Percentiles rank a stretch among this genome's conserved stretches.
Evolutionary conservation across 2,888 invertebrate species (phyloP).

Genomic region (Erebia epiphron): DNA sequence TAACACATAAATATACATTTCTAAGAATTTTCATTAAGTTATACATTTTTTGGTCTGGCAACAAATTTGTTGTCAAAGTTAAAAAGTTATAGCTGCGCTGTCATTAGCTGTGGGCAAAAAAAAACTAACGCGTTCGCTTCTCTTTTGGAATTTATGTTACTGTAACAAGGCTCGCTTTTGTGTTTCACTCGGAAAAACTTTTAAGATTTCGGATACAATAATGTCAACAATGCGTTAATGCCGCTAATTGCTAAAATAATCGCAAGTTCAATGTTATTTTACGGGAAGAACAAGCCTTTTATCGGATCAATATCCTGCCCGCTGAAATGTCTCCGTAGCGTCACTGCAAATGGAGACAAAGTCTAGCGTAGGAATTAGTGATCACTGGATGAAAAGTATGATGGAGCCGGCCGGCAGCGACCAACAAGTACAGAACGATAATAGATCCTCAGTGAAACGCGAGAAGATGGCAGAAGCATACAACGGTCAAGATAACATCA

Average conservation of each 20-base stretch:
- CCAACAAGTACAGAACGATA: conserved; percentile 61
- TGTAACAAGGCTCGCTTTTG: conserved; percentile 82
- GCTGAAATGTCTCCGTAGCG: conserved; percentile 60
- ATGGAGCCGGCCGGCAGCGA: conserved; percentile 76
- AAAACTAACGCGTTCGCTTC: conserved; percentile 80
- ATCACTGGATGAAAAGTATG: conserved; percentile 79
- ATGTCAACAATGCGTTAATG: conserved; percentile 74
- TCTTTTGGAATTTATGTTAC: conserved; percentile 81
- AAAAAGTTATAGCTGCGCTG: conserved; percentile 71
- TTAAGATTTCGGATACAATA: conserved; percentile 65
- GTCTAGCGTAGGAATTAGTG: conserved; percentile 65
- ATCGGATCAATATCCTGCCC: conserved; percentile 70
- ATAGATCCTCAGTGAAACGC: conserved; percentile 66
- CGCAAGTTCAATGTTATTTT: conserved; percentile 52
- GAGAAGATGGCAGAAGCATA: conserved; percentile 76
- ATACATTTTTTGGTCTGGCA: conserved; percentile 49
- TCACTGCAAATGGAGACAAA: conserved; percentile 73
- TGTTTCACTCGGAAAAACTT: conserved; percentile 67
- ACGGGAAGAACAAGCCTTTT: conserved; percentile 46
- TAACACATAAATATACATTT: too few species aligned
- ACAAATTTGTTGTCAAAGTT: conserved; percentile 60
- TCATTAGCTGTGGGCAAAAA: conserved; percentile 72
- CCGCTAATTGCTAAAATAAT: conserved; percentile 50
- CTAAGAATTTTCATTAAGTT: too few species aligned
- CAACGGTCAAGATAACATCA: conserved; percentile 62